These are phyloP conservation scores for Polydrusus pterygomalis DNA, from an alignment of 2,888 invertebrate genomes.

Conservation along the genomic window DNA sequence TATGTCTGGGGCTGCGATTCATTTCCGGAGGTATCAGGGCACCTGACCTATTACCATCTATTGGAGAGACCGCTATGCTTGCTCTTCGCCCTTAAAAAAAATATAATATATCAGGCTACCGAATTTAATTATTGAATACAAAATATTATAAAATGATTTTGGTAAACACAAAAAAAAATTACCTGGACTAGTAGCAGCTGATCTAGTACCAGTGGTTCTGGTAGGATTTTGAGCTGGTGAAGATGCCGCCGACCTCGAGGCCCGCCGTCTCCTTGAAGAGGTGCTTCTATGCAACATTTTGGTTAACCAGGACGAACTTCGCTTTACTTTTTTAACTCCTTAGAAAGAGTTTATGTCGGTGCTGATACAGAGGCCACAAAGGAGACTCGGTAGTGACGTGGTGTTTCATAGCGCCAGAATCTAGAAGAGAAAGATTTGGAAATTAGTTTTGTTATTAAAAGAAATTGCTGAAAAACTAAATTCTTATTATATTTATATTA, in stretches of 20 bases:
- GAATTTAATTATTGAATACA: no score
- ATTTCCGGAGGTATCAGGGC: conserved; percentile 68
- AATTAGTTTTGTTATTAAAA: no score
- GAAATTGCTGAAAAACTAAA: no score
- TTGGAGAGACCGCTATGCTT: conserved; percentile 70
- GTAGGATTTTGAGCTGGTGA: conserved; percentile 77
- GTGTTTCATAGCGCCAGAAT: conserved; percentile 1
- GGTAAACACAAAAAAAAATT: neutral
- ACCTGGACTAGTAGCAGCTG: conserved; percentile 68
- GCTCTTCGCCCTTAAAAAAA: conserved; percentile 66
- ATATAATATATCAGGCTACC: neutral
- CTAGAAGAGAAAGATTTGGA: neutral
- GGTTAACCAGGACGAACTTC: neutral
- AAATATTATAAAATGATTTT: no score
- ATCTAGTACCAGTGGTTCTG: conserved; percentile 70
- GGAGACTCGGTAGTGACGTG: neutral
- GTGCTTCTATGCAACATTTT: conserved; percentile 79
- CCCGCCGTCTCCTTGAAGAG: conserved; percentile 80
- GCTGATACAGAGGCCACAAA: neutral
- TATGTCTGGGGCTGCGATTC: conserved; percentile 72
- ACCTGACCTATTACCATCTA: conserved; percentile 58
- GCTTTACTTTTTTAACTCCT: neutral
- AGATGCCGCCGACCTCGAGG: conserved; percentile 80
- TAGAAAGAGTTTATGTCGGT: neutral
- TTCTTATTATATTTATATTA: no score